Conservation (phyloP, 53 echinoderm and acorn worm genomes). For the Crossaster papposus region DNA sequence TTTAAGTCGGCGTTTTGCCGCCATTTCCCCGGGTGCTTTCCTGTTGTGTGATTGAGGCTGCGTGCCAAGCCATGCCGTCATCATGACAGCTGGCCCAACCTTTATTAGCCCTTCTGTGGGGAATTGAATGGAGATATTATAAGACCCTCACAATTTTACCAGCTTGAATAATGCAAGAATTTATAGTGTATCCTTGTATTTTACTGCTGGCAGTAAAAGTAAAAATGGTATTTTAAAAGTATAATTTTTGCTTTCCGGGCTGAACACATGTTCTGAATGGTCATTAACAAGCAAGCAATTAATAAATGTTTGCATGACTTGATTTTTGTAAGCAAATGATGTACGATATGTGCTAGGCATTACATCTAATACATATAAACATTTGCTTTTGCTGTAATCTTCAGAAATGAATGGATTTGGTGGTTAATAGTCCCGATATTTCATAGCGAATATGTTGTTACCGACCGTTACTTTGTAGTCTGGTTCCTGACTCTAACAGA, state of each 20-base stretch:
- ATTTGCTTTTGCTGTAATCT: no score
- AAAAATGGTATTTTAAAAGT: neutral
- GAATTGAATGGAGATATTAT: neutral
- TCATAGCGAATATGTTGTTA: no score
- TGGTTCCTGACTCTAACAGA: no score
- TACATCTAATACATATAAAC: no score
- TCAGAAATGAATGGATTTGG: no score
- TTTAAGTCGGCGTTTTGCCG: conserved; percentile 30
- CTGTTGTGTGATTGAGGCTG: neutral
- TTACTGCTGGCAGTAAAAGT: neutral
- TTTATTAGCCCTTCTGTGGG: conserved; percentile 16
- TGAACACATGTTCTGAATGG: neutral
- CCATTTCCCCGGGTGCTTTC: conserved; percentile 2
- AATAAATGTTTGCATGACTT: no score
- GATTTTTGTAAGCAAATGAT: no score
- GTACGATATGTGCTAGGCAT: no score
- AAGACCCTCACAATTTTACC: neutral
- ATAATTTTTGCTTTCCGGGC: neutral
- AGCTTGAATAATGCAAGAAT: neutral
- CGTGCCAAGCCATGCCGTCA: neutral
- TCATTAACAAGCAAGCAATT: no score
- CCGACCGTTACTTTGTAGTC: no score
- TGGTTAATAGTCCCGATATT: no score
- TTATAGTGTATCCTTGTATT: neutral
- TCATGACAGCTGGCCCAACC: conserved; percentile 10